Evolutionary conservation across 2,888 invertebrate species (phyloP).

Genomic region (Drosophila testacea): DNA sequence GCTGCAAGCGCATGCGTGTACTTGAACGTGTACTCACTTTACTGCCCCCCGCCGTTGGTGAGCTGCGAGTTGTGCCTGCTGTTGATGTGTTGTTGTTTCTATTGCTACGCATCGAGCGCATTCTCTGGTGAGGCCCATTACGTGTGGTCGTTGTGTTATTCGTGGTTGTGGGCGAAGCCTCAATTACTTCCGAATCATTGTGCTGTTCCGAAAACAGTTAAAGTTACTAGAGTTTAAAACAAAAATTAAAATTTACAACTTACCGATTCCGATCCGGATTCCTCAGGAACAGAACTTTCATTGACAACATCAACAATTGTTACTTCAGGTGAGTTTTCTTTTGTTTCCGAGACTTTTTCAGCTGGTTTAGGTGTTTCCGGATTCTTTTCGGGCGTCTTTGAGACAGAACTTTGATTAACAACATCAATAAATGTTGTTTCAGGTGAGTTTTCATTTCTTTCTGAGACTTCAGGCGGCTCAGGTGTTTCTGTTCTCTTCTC

Average conservation of each 20-base stretch:
- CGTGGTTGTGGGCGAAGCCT: slow-evolving; percentile 73
- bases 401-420: slow-evolving; percentile 8
- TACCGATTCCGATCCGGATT: slow-evolving; percentile 30
- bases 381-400: slow-evolving; percentile 46
- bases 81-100: slow-evolving; percentile 9
- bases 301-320: neutral
- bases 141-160: neutral
- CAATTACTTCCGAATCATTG: slow-evolving; percentile 77
- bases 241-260: slow-evolving; percentile 3
- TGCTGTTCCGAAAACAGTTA: slow-evolving; percentile 43
- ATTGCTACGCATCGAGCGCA: slow-evolving; percentile 62
- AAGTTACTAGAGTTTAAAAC: neutral
- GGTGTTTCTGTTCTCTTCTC: slow-evolving; percentile 20
- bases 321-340: neutral
- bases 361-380: neutral
- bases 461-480: neutral
- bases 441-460: neutral
- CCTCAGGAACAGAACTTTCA: neutral
- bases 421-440: neutral
- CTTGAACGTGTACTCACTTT: slow-evolving; percentile 72
- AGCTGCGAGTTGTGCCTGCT: slow-evolving; percentile 4
- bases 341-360: neutral
- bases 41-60: slow-evolving; percentile 37
- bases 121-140: slow-evolving; percentile 38
- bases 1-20: slow-evolving; percentile 62